phyloP scores from a whole-genome alignment of 2,797 vertebrate genomes.

The Acestrorhynchus altus region DNA sequence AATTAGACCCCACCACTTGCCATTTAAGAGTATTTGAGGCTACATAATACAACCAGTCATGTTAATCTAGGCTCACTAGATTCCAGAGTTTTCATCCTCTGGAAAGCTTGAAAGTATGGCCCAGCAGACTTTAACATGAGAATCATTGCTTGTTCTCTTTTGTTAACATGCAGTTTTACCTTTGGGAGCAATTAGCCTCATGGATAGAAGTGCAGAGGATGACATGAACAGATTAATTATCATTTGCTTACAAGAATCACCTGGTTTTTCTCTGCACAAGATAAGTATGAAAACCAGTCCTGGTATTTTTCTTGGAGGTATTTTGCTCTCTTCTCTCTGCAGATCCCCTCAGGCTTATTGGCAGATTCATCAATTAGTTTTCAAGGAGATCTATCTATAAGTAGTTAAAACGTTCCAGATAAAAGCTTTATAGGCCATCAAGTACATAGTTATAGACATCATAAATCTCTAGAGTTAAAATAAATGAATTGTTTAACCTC shows the following conservation, averaged over 20 bases:
- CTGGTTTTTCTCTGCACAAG: constrained; percentile 66
- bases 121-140: background rate
- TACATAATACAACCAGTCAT: background rate
- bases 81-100: background rate
- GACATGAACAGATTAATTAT: constrained; percentile 26
- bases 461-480: background rate
- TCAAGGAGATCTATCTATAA: background rate
- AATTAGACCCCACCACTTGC: background rate
- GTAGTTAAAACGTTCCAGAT: background rate
- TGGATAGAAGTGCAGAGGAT: constrained; percentile 43
- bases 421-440: background rate
- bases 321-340: background rate
- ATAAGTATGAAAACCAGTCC: background rate
- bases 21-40: background rate
- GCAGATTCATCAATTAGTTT: background rate
- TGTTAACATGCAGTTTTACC: background rate
- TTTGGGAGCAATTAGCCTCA: constrained; percentile 59
- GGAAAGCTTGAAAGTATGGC: constrained; percentile 1
- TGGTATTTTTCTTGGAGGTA: background rate
- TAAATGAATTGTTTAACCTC: no score
- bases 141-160: background rate
- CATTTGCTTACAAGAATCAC: constrained; percentile 51
- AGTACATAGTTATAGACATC: no score
- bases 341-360: background rate
- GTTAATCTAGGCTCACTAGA: background rate